phyloP scores from a whole-genome alignment of 2,888 invertebrate genomes.

The Pomacea canaliculata region DNA sequence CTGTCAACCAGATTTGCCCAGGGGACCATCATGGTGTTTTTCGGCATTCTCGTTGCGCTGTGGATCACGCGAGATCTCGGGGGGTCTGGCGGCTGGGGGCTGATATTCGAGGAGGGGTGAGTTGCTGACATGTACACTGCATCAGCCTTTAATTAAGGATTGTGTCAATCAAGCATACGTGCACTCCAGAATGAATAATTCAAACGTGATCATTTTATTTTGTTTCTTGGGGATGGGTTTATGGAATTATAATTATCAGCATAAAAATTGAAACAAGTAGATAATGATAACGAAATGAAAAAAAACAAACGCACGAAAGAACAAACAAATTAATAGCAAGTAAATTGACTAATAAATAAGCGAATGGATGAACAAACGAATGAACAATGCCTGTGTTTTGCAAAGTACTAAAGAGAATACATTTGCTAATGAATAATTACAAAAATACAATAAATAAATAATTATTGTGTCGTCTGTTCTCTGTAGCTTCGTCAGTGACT shows the following conservation, averaged over 20 bases:
- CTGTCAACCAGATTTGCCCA: slow-evolving; percentile 49
- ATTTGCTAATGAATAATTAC: too few relatives aligned
- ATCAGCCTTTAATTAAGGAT: neutral
- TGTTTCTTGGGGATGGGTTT: too few relatives aligned
- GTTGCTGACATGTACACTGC: neutral
- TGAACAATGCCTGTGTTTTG: neutral
- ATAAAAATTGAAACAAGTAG: too few relatives aligned
- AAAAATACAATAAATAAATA: too few relatives aligned
- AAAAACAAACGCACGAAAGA: neutral
- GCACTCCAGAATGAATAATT: too few relatives aligned
- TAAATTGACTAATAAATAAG: neutral
- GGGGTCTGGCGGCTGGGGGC: slow-evolving; percentile 84
- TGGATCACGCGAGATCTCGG: slow-evolving; percentile 77
- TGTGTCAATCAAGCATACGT: neutral
- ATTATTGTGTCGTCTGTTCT: too few relatives aligned
- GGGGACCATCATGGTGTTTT: slow-evolving; percentile 47
- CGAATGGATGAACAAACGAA: neutral
- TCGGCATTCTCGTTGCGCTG: slow-evolving; percentile 51
- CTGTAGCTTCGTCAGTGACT: slow-evolving; percentile 68
- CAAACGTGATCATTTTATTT: too few relatives aligned
- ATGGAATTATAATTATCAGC: too few relatives aligned
- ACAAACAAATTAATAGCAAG: neutral
- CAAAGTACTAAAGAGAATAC: too few relatives aligned
- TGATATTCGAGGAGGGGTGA: slow-evolving; percentile 37
- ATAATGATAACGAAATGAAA: neutral